A percentile compares a stretch with the other conserved stretches of the same genome.
Conservation (phyloP, 1,140 invertebrate genomes). For the Meloidogyne hapla region DNA sequence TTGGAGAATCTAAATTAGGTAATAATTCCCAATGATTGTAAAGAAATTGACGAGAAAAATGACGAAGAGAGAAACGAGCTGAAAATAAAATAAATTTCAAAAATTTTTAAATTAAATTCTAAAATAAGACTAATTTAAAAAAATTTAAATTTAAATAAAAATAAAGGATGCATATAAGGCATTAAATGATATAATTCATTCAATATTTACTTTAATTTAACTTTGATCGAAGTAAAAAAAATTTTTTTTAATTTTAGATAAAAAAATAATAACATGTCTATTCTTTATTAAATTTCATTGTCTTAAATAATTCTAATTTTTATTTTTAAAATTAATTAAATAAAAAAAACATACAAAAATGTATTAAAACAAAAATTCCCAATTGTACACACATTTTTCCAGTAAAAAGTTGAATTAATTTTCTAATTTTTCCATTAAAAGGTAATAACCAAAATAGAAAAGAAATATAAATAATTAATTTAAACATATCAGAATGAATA, state of each 20-base stretch:
- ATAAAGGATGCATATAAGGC: too few relatives aligned
- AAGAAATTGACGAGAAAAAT: slow-evolving; percentile 6
- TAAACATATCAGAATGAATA: not conserved
- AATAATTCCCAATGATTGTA: slow-evolving; percentile 15
- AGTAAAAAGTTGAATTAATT: slow-evolving; percentile 6
- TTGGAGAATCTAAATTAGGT: slow-evolving; percentile 8
- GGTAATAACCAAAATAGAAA: not conserved
- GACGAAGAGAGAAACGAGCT: not conserved
- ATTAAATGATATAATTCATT: too few relatives aligned
- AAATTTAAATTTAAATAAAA: too few relatives aligned
- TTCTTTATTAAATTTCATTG: too few relatives aligned
- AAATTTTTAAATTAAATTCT: not conserved
- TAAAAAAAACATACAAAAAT: not conserved
- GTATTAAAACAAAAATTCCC: not conserved
- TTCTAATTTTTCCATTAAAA: not conserved
- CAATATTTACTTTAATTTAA: too few relatives aligned
- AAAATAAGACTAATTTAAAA: too few relatives aligned
- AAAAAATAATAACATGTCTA: too few relatives aligned
- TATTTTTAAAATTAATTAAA: not conserved
- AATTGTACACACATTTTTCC: not conserved
- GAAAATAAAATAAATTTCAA: not conserved
- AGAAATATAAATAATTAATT: not conserved
- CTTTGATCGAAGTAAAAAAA: too few relatives aligned
- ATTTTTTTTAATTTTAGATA: too few relatives aligned
- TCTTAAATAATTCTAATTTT: too few relatives aligned